phyloP scores from a whole-genome alignment of 2,113 vertebrate genomes.

The Cromileptes altivelis region DNA sequence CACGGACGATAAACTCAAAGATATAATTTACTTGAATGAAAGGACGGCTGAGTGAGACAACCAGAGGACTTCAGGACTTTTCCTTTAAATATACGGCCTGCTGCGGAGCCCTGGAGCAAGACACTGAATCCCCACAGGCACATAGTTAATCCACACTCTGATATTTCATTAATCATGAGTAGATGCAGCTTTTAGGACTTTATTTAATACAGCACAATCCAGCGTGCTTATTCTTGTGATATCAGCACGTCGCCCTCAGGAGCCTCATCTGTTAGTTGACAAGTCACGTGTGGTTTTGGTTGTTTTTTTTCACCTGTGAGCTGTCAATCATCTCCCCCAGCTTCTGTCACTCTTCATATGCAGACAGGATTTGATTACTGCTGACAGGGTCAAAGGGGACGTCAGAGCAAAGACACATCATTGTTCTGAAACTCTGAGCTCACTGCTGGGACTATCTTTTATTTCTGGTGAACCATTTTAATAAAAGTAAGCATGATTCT shows the following conservation, averaged over 20 bases:
- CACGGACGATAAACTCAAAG: slow-evolving; percentile 5
- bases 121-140: background rate
- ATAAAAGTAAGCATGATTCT: background rate
- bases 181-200: background rate
- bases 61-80: background rate
- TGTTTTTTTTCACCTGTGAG: background rate
- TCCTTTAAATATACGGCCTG: background rate
- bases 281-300: background rate
- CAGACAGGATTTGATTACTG: background rate
- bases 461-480: background rate
- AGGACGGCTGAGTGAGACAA: background rate
- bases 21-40: slow-evolving; percentile 2
- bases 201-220: background rate
- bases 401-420: background rate
- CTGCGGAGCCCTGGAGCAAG: background rate
- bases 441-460: background rate
- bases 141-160: background rate
- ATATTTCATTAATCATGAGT: background rate
- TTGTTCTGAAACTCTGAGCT: background rate
- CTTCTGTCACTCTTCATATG: background rate
- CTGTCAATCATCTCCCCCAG: slow-evolving; percentile 13
- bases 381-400: background rate
- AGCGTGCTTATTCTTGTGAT: background rate
- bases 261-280: background rate
- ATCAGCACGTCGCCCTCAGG: background rate